Conservation (phyloP, 2,113 vertebrate species). For the Vicugna pacos region DNA sequence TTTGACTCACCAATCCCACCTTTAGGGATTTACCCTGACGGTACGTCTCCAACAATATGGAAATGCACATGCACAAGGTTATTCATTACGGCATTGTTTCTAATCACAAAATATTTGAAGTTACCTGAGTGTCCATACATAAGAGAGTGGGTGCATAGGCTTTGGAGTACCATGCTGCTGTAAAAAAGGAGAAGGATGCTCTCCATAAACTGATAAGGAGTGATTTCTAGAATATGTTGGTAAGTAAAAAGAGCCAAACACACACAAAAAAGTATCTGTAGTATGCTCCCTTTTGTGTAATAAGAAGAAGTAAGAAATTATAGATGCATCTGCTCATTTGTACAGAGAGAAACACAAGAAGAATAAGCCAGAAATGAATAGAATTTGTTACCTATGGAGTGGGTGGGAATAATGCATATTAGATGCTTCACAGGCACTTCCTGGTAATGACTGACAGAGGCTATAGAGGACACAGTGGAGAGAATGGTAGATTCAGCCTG, state of each 20-base stretch:
- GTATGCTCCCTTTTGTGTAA: slow-evolving; percentile 26
- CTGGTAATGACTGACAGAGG: not conserved
- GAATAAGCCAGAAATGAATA: slow-evolving; percentile 30
- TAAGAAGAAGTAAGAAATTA: slow-evolving; percentile 14
- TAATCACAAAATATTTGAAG: slow-evolving; percentile 38
- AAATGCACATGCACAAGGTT: not conserved
- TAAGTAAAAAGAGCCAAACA: not conserved
- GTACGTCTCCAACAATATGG: not conserved
- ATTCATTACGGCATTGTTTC: not conserved
- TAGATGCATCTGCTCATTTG: not conserved
- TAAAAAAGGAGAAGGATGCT: not conserved
- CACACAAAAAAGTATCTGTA: not conserved
- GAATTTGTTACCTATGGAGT: not conserved
- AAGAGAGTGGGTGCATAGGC: not conserved
- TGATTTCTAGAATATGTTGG: slow-evolving; percentile 12
- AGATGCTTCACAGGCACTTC: slow-evolving; percentile 14
- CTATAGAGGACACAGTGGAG: not conserved
- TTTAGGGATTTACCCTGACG: not conserved
- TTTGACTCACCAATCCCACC: not conserved
- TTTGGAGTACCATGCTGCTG: not conserved
- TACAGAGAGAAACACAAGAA: slow-evolving; percentile 50
- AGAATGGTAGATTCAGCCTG: not conserved
- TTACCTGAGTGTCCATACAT: not conserved
- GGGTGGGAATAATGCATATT: not conserved
- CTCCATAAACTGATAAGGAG: not conserved